Evolutionary conservation across 2,113 vertebrate genomes (phyloP).

Genomic region (Otis tarda): DNA sequence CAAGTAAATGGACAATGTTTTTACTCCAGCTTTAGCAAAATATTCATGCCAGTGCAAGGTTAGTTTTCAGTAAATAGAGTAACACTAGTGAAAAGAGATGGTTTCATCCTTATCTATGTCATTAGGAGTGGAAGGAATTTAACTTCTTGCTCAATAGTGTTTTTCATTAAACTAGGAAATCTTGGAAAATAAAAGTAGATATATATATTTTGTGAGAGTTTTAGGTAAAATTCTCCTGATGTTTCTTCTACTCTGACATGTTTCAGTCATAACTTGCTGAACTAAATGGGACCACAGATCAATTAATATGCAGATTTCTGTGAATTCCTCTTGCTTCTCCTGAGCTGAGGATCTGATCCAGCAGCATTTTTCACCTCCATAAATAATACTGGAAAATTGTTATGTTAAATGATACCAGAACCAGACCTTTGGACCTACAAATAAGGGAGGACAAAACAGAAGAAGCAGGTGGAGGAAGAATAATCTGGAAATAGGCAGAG

Average conservation of each 20-base stretch:
- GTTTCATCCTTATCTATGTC: not conserved
- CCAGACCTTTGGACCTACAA: not conserved
- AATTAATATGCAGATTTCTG: fast-evolving
- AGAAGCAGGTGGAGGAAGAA: not conserved
- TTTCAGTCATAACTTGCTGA: not conserved
- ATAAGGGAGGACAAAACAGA: not conserved
- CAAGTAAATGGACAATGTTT: not conserved
- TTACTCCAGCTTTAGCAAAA: not conserved
- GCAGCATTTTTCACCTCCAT: not conserved
- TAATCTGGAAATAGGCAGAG: fast-evolving
- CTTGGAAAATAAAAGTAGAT: not conserved
- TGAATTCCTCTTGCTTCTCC: not conserved
- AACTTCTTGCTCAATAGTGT: not conserved
- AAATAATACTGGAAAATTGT: not conserved
- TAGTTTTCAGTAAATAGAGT: not conserved
- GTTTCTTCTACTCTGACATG: not conserved
- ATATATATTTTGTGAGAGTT: not conserved
- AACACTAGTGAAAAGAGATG: not conserved
- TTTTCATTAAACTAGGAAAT: not conserved
- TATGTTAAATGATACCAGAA: not conserved
- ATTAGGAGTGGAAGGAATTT: not conserved
- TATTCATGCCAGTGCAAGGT: not conserved
- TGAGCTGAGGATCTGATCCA: not conserved
- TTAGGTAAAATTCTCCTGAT: not conserved
- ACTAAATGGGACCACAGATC: not conserved